Base-by-base conservation (phyloP, 2,113 vertebrate species). In the Psephotus haematonotus region DNA sequence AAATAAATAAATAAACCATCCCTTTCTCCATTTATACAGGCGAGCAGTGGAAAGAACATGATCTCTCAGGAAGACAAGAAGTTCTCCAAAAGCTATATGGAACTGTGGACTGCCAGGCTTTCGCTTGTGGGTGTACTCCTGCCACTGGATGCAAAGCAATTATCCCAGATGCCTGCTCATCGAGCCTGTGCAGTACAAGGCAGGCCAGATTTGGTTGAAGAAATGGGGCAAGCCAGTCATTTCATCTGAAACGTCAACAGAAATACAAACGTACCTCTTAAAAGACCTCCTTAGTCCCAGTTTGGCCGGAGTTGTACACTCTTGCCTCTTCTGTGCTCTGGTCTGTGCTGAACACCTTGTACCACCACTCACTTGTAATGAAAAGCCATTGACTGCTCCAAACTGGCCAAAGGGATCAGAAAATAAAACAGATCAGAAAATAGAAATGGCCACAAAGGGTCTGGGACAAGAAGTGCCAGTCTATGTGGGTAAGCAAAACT, bases 171-270 rank as follows among this genome's bases (percentile, higher is more conserved):
- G n/a, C 53, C 24, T 1, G 1, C 15, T 75, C 80, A 33, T 28
- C 62, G 46, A 55, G 24, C 20, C 41, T 50, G 9, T 39, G 37
- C 43, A 78, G 11, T 59, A 49, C 41, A 81, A 80, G 10, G 17
- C 63, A 77, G 49, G 67, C 29, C 79, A 90, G 63, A 93, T 81
- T 87, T 24, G 4, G 43, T 43, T 31, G 65, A 92, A 94, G 43
- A 84, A 95, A 76, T 41, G 69, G 74, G 47, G 68, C 81, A 89
- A 43, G 23, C 63, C 47, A 53, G 13, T 49, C 3, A 59, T 67
- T 92, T 67, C 76, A 92, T 92, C 72, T 77, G 23, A 94, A 96
- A 96, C 90, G 64, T 93, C 90, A 88, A 46, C 82, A 94, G 75
- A 31, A 92, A 43, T n/a, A 33, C 33, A 94, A 97, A 95, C 55